Base-by-base conservation (phyloP, 2,113 vertebrate genomes). In the Maccullochella peelii region DNA sequence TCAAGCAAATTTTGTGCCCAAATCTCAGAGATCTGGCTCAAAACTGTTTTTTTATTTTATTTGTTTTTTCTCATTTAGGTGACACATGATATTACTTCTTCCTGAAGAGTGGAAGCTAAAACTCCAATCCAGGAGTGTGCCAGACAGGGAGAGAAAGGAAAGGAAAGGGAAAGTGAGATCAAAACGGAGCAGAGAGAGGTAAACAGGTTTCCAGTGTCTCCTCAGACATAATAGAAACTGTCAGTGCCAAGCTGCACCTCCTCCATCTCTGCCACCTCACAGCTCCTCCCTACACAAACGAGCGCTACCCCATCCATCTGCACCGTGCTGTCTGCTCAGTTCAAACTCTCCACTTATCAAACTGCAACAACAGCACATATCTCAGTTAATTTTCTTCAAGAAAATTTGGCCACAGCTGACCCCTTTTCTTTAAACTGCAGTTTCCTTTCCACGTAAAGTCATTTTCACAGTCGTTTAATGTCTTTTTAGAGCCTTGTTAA, bases 231-330 rank as follows among this genome's bases (percentile, higher is more conserved):
- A 86, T 80, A 52, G 69, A 62, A 62, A 33, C 52, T 72, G 83
- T 85, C 88, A 50, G 72, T 33, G 73, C 52, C 74, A 36, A 44
- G 63, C n/a, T 42, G 47, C 76, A 49, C 73, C 83, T 80, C 86
- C 58, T 85, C 81, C 74, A 27, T 77, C 86, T 85, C 73, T 74
- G 76, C 84, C 90, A 83, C 82, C 82, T 82, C 85, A 52, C 78
- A 23, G 5, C 84, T 74, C 55, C 33, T 36, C n/a, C n/a, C 30
- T n/a, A 14, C 69, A 27, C 63, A 49, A n/a, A 68, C n/a, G 1
- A 36, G 14, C 2, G 20, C 54, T 25, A 8, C 58, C 81, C 20
- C 42, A 1, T 67, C 71, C 67, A 47, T 84, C 76, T 49, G 44
- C 57, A 40, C 50, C 7, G 30, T 0, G 66, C 78, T 77, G 57